phyloP scores from a whole-genome alignment of 92 coral and sea anemone species.

The Parazoanthus atlanticus region DNA sequence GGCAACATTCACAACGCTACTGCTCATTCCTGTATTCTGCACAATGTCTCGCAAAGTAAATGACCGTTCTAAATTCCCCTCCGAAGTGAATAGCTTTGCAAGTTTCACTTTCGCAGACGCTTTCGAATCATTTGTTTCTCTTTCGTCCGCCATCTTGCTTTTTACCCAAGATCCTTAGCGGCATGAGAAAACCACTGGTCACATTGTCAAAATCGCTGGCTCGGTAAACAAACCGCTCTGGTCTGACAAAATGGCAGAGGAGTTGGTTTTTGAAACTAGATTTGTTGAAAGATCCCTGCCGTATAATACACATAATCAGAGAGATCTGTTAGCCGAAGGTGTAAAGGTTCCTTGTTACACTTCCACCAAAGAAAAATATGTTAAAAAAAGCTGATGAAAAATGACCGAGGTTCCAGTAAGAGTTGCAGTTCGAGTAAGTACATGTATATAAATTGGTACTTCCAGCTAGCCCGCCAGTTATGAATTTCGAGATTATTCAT shows the following conservation, averaged over 20 bases:
- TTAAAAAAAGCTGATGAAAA: conserved; percentile 4
- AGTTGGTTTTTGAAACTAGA: not conserved
- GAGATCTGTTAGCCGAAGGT: not conserved
- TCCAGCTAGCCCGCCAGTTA: not conserved
- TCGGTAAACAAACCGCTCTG: conserved; percentile 45
- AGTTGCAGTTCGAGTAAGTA: conserved; percentile 95
- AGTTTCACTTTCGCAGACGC: conserved; percentile 44
- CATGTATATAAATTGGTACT: too few relatives aligned
- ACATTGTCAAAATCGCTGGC: conserved; percentile 19
- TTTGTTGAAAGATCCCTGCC: not conserved
- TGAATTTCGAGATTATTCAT: not conserved
- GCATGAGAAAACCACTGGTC: conserved; percentile 18
- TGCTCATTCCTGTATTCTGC: conserved; percentile 34
- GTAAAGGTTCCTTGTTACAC: not conserved
- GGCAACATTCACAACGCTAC: conserved; percentile 28
- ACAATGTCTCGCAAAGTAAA: conserved; percentile 42
- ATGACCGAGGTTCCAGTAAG: conserved; percentile 96
- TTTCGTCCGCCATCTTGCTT: conserved; percentile 45
- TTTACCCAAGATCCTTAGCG: conserved; percentile 16
- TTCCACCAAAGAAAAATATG: not conserved
- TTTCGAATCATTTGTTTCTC: conserved; percentile 34
- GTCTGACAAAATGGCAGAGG: not conserved
- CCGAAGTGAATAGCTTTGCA: conserved; percentile 34
- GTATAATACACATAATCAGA: not conserved
- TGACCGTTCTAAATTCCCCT: conserved; percentile 41